Base-by-base conservation (phyloP, 2,888 invertebrate species). In the Branchellion lobata region DNA sequence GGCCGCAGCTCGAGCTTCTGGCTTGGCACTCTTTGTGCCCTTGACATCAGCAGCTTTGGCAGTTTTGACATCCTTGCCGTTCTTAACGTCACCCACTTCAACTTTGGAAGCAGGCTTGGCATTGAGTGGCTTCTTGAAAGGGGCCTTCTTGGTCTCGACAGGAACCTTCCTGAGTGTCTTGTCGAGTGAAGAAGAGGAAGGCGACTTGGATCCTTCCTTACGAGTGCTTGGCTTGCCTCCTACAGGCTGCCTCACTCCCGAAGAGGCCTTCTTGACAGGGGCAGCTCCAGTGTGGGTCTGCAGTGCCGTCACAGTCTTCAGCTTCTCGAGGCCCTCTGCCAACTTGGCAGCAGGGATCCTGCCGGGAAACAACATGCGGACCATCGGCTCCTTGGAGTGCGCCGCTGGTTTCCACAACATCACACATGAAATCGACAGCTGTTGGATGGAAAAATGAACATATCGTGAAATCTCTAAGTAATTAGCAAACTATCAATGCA, bases 381-480 rank as follows among this genome's bases (percentile, higher is more conserved):
- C 68, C n/a, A 65, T 29, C 21, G 34, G 74, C 40, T 75, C 75
- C 51, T 75, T 79, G 14, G 65, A 51, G 29, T 65, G 61, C 21
- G 51, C 36, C 1, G 79, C 73, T 36, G 79, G 79, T 68, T 79
- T 79, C 79, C 79, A 79, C 3, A 79, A 33, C 21, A 79, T 31
- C 40, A 75, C n/a, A 21, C 40, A 79, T 29, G 65, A 57, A 18
- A 79, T 34, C 27, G 79, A 79, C 47, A 75, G 33, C 51, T 79
- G 47, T 24, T 24, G 3, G 3, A 24, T 47, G 18, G 47, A 3
- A 40, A 0, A 73, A 73, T 36, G 40, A 40, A 40, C 24, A 65
- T 65, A 14, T 14, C 29, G 11, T 8, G n/a, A 24, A n/a, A 65
- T 14, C 11, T 65, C 8, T 14, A 65, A 14, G 8, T 14, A n/a